Conservation (phyloP, 2,888 invertebrate species). For the Brenthis hecate region DNA sequence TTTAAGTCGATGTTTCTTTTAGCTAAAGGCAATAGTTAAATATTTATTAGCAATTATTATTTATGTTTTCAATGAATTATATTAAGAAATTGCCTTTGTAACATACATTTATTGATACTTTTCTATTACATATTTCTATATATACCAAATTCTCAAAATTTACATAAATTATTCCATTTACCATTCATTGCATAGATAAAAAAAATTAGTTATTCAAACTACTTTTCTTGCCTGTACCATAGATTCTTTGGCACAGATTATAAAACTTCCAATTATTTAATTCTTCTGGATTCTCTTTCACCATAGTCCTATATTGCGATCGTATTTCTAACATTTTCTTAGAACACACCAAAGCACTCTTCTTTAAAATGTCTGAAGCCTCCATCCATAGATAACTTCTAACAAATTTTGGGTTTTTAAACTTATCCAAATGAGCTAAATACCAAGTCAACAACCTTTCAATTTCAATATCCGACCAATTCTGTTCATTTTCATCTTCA, state of each 20-base stretch:
- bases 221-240: constrained; percentile 68
- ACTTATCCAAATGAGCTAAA: constrained; percentile 69
- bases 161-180: no score
- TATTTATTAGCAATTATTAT: no score
- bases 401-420: constrained; percentile 71
- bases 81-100: no score
- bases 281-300: constrained; percentile 57
- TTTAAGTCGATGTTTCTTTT: no score
- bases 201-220: constrained; percentile 1
- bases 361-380: constrained; percentile 59
- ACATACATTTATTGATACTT: no score
- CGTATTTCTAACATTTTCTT: constrained; percentile 74
- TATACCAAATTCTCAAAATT: no score
- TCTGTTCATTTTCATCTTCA: constrained; percentile 47
- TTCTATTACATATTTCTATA: no score
- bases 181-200: no score
- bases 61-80: no score
- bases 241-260: constrained; percentile 71
- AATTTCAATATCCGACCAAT: constrained; percentile 63
- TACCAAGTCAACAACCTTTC: constrained; percentile 69
- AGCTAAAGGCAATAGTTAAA: no score
- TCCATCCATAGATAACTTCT: constrained; percentile 72
- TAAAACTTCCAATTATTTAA: constrained; percentile 64
- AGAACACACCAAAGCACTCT: constrained; percentile 66
- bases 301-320: constrained; percentile 66